Conservation (phyloP, 2,113 vertebrate species). For the Pedionomus torquatus region DNA sequence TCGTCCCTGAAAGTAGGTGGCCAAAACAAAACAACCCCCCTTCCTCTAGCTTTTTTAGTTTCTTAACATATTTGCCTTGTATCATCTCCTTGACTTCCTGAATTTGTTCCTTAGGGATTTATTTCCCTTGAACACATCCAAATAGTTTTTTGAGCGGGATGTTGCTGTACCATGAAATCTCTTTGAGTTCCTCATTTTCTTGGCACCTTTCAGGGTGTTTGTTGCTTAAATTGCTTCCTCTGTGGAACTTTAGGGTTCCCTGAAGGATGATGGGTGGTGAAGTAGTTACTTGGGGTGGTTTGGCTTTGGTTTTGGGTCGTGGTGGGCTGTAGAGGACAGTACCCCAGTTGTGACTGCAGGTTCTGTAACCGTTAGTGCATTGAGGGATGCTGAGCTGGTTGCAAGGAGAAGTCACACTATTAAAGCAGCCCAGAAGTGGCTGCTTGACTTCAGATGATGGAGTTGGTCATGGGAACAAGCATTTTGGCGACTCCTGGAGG, state of each 20-base stretch:
- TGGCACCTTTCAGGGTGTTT: background rate
- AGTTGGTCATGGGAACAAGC: accelerated
- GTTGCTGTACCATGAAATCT: background rate
- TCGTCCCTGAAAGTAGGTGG: background rate
- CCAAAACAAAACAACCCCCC: background rate
- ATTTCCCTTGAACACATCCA: background rate
- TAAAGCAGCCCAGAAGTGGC: background rate
- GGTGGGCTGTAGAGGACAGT: background rate
- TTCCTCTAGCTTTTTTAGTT: background rate
- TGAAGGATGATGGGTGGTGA: background rate
- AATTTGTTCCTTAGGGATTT: background rate
- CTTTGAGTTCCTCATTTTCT: background rate
- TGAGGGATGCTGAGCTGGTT: background rate
- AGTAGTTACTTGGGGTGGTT: background rate
- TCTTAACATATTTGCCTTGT: background rate
- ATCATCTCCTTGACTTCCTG: background rate
- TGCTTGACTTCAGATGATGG: accelerated
- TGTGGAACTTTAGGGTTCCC: background rate
- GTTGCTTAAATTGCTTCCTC: background rate
- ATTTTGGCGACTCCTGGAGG: background rate
- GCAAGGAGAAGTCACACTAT: accelerated
- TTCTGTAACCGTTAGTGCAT: background rate
- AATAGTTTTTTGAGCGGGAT: background rate
- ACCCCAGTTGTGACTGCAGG: background rate
- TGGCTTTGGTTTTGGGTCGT: background rate